Evolutionary conservation across 2,797 vertebrate species (phyloP).

Genomic region (Poecilia wingei): DNA sequence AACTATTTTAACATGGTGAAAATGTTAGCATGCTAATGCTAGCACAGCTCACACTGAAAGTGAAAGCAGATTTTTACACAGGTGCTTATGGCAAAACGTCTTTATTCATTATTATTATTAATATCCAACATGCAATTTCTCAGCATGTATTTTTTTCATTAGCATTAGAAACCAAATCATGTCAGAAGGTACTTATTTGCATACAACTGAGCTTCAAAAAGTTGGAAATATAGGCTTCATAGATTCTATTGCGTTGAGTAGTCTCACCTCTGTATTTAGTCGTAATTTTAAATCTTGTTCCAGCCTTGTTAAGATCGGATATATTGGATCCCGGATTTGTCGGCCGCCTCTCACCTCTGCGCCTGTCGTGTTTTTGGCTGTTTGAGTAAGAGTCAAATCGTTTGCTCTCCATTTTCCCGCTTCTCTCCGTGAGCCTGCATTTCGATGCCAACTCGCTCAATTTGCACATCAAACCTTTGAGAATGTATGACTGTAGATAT

Average conservation of each 20-base stretch:
- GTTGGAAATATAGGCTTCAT: background rate
- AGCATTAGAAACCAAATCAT: background rate
- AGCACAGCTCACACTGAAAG: background rate
- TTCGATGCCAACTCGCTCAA: background rate
- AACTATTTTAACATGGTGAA: background rate
- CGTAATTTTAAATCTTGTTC: background rate
- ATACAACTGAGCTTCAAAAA: background rate
- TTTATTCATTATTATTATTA: background rate
- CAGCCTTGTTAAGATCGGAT: background rate
- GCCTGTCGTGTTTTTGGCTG: background rate
- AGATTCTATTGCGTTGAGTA: background rate
- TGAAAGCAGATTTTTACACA: no score
- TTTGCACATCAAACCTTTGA: background rate
- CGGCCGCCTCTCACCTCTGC: background rate
- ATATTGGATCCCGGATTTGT: background rate
- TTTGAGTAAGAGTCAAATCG: background rate
- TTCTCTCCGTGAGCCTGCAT: background rate
- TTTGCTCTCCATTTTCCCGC: background rate
- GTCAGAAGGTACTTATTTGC: no score
- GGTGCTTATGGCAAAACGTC: background rate
- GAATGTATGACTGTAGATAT: background rate
- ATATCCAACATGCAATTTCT: background rate
- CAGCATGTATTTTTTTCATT: background rate
- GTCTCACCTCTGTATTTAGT: background rate
- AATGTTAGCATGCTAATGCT: background rate